Evolutionary conservation across 2,113 vertebrate species (phyloP).

Genomic region (Beaufortia kweichowensis): DNA sequence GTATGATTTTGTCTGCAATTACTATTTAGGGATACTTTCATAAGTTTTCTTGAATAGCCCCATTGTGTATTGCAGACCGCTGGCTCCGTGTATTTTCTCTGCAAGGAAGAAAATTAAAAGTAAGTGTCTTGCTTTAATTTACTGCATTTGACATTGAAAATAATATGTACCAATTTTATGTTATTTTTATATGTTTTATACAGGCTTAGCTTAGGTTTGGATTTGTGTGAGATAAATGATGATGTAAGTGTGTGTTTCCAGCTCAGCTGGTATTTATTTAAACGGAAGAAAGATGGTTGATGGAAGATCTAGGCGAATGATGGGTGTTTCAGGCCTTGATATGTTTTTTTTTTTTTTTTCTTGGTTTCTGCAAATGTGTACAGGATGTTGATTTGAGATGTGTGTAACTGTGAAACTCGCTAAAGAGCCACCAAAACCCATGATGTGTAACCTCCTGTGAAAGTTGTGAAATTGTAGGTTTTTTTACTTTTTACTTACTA

Average conservation of each 20-base stretch:
- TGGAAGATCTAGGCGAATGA: slow-evolving; percentile 41
- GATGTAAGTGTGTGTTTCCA: slow-evolving; percentile 17
- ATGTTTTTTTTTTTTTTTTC: slow-evolving; percentile 52
- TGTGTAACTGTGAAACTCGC: neutral
- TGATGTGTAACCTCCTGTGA: neutral
- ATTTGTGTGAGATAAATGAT: slow-evolving; percentile 28
- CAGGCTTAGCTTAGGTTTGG: slow-evolving; percentile 52
- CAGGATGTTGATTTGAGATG: slow-evolving; percentile 9
- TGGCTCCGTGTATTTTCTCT: neutral
- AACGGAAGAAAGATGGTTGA: slow-evolving; percentile 27
- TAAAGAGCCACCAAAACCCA: neutral
- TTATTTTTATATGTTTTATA: slow-evolving; percentile 54
- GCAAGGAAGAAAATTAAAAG: neutral
- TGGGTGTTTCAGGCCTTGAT: slow-evolving; percentile 40
- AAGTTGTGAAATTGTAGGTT: neutral
- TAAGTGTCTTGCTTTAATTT: neutral
- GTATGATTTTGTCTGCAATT: neutral
- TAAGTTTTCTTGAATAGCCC: slow-evolving; percentile 10
- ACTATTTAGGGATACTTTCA: neutral
- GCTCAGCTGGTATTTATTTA: slow-evolving; percentile 43
- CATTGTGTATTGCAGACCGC: neutral
- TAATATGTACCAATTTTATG: slow-evolving; percentile 55
- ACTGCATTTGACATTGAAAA: neutral
- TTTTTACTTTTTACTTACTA: too few relatives aligned
- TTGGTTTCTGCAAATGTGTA: too few relatives aligned